Conservation (phyloP, 2,888 invertebrate species). For the Drosophila cognata region DNA sequence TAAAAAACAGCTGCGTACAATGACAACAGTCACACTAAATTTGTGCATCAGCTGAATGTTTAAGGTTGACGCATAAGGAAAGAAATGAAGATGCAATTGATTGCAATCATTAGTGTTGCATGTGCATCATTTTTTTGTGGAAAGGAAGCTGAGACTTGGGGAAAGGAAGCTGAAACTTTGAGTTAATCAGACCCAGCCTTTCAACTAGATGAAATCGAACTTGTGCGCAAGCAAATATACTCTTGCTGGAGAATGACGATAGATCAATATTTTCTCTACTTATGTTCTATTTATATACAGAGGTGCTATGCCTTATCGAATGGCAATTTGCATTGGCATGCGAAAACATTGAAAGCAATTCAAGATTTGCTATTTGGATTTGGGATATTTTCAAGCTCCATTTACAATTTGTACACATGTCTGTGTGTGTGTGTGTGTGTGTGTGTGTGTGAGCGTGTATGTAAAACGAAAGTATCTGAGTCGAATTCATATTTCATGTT, state of each 20-base stretch:
- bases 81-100: background rate
- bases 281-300: constrained; percentile 1
- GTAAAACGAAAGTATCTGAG: constrained; percentile 39
- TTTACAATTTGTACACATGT: background rate
- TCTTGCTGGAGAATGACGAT: background rate
- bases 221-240: background rate
- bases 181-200: background rate
- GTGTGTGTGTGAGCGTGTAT: constrained; percentile 3
- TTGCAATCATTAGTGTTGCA: background rate
- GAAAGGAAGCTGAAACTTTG: background rate
- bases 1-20: constrained; percentile 12
- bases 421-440: background rate
- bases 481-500: constrained; percentile 35
- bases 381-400: background rate
- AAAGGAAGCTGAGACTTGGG: background rate
- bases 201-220: background rate
- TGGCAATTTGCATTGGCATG: constrained; percentile 39
- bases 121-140: background rate
- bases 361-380: constrained; percentile 3
- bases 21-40: constrained; percentile 1
- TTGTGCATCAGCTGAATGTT: background rate
- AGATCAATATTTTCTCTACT: background rate
- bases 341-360: constrained; percentile 34
- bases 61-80: background rate
- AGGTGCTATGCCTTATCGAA: constrained; percentile 35